Conservation (phyloP, 2,888 invertebrate genomes). For the Eupeodes latifasciatus region DNA sequence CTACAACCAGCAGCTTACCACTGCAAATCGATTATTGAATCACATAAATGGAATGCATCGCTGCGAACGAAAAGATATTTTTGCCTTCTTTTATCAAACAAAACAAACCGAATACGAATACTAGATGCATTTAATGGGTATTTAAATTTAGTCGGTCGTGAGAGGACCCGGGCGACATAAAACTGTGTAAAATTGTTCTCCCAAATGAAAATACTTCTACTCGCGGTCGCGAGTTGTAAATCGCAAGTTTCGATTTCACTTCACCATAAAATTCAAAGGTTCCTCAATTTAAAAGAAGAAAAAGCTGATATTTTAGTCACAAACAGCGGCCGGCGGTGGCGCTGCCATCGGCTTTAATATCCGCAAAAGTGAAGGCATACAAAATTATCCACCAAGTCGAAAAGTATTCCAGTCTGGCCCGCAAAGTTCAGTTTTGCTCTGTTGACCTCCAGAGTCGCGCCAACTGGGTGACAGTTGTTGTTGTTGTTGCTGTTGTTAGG, state of each 20-base stretch:
- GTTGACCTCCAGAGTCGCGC: constrained; percentile 71
- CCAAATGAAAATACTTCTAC: constrained; percentile 49
- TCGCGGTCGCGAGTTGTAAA: not conserved
- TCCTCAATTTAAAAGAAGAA: constrained; percentile 38
- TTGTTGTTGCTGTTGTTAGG: constrained; percentile 27
- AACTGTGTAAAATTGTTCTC: constrained; percentile 63
- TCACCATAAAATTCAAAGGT: constrained; percentile 57
- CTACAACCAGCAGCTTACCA: constrained; percentile 32
- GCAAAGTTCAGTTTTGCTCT: constrained; percentile 72
- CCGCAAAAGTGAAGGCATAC: constrained; percentile 72
- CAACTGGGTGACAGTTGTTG: constrained; percentile 70
- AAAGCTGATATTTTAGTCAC: not conserved
- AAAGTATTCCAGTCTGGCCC: constrained; percentile 36
- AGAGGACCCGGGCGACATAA: constrained; percentile 73
- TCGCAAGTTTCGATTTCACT: constrained; percentile 1
- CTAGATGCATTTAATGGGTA: constrained; percentile 59
- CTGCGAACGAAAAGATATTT: constrained; percentile 32
- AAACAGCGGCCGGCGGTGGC: constrained; percentile 6
- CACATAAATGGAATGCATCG: constrained; percentile 65
- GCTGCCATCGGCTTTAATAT: constrained; percentile 42
- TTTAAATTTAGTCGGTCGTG: constrained; percentile 74
- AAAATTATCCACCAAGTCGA: constrained; percentile 61
- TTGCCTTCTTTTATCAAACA: constrained; percentile 45
- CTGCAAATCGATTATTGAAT: constrained; percentile 74
- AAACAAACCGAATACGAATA: not conserved